Conservation (phyloP, 2,113 vertebrate species). For the Penelope pileata region DNA sequence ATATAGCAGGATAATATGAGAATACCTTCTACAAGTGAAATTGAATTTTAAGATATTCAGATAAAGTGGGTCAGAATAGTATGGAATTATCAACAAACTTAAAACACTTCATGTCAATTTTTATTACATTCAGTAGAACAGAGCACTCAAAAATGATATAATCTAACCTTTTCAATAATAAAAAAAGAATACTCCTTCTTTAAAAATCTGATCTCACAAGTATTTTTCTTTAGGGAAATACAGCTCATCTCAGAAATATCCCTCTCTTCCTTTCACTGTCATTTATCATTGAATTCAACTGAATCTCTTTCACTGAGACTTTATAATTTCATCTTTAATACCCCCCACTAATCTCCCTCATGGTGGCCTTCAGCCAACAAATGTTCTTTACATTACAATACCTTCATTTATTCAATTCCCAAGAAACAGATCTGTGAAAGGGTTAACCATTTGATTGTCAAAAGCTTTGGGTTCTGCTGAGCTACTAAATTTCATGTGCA, state of each 20-base stretch:
- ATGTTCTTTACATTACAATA: slow-evolving; percentile 70
- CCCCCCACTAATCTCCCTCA: slow-evolving; percentile 72
- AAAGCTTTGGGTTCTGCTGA: slow-evolving; percentile 65
- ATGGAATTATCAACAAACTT: slow-evolving; percentile 77
- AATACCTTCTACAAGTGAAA: slow-evolving; percentile 72
- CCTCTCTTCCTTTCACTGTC: slow-evolving; percentile 57
- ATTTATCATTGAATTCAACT: slow-evolving; percentile 69
- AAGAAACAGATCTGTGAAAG: slow-evolving; percentile 56
- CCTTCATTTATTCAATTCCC: slow-evolving; percentile 57
- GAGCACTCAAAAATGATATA: slow-evolving; percentile 70
- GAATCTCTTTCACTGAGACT: slow-evolving; percentile 67
- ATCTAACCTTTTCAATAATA: slow-evolving; percentile 67
- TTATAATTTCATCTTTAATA: slow-evolving; percentile 74
- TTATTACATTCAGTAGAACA: slow-evolving; percentile 70
- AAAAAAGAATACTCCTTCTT: slow-evolving; percentile 60
- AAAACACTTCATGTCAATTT: slow-evolving; percentile 74
- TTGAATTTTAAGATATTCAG: slow-evolving; percentile 75
- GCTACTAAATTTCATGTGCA: slow-evolving; percentile 62
- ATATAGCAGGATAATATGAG: slow-evolving; percentile 66
- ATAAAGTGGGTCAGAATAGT: slow-evolving; percentile 72
- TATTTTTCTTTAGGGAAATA: slow-evolving; percentile 67
- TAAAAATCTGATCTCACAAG: slow-evolving; percentile 64
- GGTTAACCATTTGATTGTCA: slow-evolving; percentile 66
- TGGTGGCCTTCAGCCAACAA: slow-evolving; percentile 70
- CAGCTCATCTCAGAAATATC: slow-evolving; percentile 62